Conservation (phyloP, 1,140 invertebrate genomes). For the Drosophila bipectinata region DNA sequence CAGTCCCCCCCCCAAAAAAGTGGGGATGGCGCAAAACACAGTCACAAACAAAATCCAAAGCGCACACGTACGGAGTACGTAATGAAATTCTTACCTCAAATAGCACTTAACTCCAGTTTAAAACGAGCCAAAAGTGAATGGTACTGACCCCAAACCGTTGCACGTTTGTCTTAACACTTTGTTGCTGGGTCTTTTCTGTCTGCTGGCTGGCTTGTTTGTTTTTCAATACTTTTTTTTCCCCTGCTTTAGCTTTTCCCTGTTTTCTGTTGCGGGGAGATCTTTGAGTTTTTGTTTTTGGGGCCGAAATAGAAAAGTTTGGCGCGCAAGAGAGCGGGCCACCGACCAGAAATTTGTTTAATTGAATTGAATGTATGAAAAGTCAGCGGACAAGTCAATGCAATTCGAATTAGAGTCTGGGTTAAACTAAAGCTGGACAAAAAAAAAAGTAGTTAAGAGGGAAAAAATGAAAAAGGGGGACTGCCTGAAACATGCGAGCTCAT, state of each 20-base stretch:
- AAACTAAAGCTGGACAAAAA: conserved; percentile 17
- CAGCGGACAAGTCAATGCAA: conserved; percentile 74
- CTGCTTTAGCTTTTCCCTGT: conserved; percentile 9
- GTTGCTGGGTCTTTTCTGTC: conserved; percentile 73
- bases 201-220: conserved; percentile 16
- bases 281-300: conserved; percentile 52
- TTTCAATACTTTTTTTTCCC: conserved; percentile 1
- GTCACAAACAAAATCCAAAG: conserved; percentile 45
- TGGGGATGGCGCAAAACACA: conserved; percentile 34
- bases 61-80: conserved; percentile 76
- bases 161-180: conserved; percentile 81
- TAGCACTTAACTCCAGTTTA: conserved; percentile 82
- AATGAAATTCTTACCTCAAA: conserved; percentile 82
- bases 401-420: conserved; percentile 60
- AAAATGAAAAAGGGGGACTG: conserved; percentile 15
- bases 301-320: conserved; percentile 73
- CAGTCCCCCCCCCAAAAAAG: conserved; percentile 14
- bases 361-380: conserved; percentile 75
- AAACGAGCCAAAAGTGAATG: conserved; percentile 82
- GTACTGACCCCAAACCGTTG: conserved; percentile 81
- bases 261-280: conserved; percentile 21
- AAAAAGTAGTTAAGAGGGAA: background rate
- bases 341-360: conserved; percentile 75
- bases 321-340: conserved; percentile 54
- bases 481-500: conserved; percentile 67